A percentile compares a stretch with the other conserved stretches of the same genome.
Conservation (phyloP, 2,888 invertebrate species). For the Rhagophthalmus giganteus region DNA sequence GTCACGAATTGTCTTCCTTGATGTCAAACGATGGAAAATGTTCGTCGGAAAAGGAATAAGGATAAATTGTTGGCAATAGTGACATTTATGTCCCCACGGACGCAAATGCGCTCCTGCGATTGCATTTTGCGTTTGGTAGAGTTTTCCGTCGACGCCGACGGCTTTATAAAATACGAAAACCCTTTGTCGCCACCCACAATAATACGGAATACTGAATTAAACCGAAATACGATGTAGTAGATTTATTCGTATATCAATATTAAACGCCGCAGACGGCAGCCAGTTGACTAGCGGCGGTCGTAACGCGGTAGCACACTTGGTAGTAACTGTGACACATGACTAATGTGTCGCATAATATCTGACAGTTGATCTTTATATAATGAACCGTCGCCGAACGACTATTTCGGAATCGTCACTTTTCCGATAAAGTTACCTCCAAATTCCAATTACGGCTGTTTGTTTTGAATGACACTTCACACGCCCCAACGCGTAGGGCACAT, state of each 20-base stretch:
- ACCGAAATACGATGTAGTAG: not conserved
- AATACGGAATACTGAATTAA: not conserved
- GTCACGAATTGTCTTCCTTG: not conserved
- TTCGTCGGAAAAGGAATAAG: not conserved
- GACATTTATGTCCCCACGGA: too few species aligned
- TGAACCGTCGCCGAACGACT: conserved; percentile 23
- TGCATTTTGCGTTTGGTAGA: not conserved
- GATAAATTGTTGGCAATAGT: not conserved
- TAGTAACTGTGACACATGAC: conserved; percentile 15
- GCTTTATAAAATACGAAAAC: not conserved
- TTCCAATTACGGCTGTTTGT: conserved; percentile 40
- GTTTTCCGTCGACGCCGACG: not conserved
- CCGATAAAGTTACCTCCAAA: conserved; percentile 30
- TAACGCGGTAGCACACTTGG: not conserved
- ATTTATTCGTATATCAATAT: too few species aligned
- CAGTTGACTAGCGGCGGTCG: not conserved
- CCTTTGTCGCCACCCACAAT: not conserved
- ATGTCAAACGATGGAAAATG: not conserved
- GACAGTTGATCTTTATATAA: conserved; percentile 24
- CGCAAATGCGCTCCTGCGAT: too few species aligned
- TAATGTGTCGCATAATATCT: conserved; percentile 28
- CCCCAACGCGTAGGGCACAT: conserved; percentile 30
- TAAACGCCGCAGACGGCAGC: not conserved
- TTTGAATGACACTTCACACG: conserved; percentile 46
- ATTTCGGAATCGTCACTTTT: conserved; percentile 32